A percentile compares a stretch with the other conserved stretches of the same genome.
phyloP scores from a whole-genome alignment of 2,797 vertebrate species.

The Phoeniculus purpureus region DNA sequence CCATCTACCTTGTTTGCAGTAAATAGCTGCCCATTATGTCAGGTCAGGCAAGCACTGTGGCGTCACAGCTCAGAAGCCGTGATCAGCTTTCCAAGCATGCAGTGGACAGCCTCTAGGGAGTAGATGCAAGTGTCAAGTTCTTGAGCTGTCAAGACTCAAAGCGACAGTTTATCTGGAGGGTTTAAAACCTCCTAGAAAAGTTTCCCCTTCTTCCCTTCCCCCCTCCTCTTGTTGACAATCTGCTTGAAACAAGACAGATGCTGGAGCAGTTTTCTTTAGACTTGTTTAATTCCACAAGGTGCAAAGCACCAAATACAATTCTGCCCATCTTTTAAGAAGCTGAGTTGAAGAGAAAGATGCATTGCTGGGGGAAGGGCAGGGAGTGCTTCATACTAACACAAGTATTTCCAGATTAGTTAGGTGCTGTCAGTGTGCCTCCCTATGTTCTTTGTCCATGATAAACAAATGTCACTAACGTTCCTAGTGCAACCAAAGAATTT shows the following conservation, averaged over 20 bases:
- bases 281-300: conserved; percentile 76
- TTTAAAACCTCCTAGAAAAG: conserved; percentile 76
- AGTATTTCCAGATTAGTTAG: conserved; percentile 61
- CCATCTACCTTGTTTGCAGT: conserved; percentile 88
- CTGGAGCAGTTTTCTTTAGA: conserved; percentile 79
- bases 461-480: conserved; percentile 55
- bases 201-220: conserved; percentile 53
- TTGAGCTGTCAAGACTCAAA: conserved; percentile 80
- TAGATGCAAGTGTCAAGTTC: conserved; percentile 69
- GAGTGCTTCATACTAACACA: conserved; percentile 40
- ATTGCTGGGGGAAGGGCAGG: background rate
- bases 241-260: conserved; percentile 83
- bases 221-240: conserved; percentile 76
- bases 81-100: conserved; percentile 66
- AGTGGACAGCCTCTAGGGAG: conserved; percentile 57
- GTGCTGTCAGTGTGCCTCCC: conserved; percentile 16
- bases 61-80: conserved; percentile 78
- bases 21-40: conserved; percentile 89
- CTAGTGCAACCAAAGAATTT: conserved; percentile 51
- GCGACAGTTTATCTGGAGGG: conserved; percentile 79
- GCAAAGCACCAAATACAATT: conserved; percentile 71
- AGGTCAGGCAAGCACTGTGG: conserved; percentile 79
- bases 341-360: conserved; percentile 46
- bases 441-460: conserved; percentile 37
- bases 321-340: conserved; percentile 67